phyloP scores from a whole-genome alignment of 2,113 vertebrate species.

The Thamnophis sirtalis region DNA sequence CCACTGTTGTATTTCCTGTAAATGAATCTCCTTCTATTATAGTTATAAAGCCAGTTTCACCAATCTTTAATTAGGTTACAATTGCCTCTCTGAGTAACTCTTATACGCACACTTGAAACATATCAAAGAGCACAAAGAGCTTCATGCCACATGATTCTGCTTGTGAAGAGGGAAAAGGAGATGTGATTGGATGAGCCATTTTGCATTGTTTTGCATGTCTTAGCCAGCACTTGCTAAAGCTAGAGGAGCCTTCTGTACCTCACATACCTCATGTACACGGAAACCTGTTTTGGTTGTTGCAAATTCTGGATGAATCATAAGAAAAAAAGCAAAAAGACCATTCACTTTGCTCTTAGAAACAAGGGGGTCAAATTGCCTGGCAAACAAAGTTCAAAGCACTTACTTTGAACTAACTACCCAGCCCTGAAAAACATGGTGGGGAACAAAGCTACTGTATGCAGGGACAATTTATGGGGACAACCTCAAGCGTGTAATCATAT shows the following conservation, averaged over 20 bases:
- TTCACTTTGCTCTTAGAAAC: not conserved
- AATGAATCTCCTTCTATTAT: not conserved
- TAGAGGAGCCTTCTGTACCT: not conserved
- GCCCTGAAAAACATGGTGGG: not conserved
- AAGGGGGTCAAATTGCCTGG: not conserved
- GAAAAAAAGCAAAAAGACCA: not conserved
- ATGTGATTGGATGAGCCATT: not conserved
- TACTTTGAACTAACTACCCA: not conserved
- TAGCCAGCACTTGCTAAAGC: not conserved
- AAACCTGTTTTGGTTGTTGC: not conserved
- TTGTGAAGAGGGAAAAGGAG: not conserved
- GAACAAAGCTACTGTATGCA: not conserved
- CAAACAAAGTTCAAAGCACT: not conserved
- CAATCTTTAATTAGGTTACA: not conserved
- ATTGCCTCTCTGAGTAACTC: not conserved
- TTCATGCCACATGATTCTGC: not conserved
- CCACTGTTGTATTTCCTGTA: not conserved
- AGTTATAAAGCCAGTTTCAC: not conserved
- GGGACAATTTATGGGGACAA: no score
- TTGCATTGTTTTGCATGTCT: not conserved
- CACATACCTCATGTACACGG: not conserved
- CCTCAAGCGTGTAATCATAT: not conserved
- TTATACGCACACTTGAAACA: not conserved
- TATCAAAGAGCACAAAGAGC: not conserved
- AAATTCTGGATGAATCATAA: not conserved